Base-by-base conservation (phyloP, 2,797 vertebrate species). In the Artibeus jamaicensis region DNA sequence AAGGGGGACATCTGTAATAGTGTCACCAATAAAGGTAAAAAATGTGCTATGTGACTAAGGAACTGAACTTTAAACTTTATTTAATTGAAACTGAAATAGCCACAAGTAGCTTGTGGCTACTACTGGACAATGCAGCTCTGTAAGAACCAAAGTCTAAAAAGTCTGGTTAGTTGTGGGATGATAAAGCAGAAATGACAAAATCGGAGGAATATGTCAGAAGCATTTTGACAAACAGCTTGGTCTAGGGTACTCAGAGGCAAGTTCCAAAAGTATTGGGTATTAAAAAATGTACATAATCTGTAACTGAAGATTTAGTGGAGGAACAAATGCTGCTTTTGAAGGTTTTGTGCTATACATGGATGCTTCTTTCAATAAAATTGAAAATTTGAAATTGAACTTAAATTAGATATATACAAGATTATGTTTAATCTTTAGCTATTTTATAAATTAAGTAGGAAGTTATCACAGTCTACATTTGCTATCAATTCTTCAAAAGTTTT, bases 71-170 rank as follows among this genome's bases (percentile, higher is more conserved):
- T 77, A 14, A 0, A 62, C 57, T 89, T 91, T 39, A 81, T 46
- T 86, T 88, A 86, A 85, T n/a, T 77, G 37, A 96, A 94, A 76
- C 15, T 46, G 57, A 79, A 71, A 89, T 48, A 78, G 48, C 39
- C 22, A 89, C 15, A 92, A 6, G 74, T 77, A 87, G 76, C 62
- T 86, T 46, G 9, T 32, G 70, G 62, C 76, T 86, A 92, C 68
- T 34, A 16, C 3, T 53, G 65, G 48, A 42, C 50, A 93, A 37
- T 15, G 32, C 7, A 39, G 44, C 71, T 84, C 37, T 57, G 16
- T 79, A 83, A 91, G 37, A 89, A 55, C 6, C 26, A 92, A 73
- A 84, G 26, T 87, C 50, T 76, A 74, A 59, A 74, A 74, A 42
- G 34, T 91, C 73, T 85, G 1, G 73, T 71, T 85, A 77, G 53